Conservation (phyloP, 2,797 vertebrate species). For the Siniperca scherzeri region DNA sequence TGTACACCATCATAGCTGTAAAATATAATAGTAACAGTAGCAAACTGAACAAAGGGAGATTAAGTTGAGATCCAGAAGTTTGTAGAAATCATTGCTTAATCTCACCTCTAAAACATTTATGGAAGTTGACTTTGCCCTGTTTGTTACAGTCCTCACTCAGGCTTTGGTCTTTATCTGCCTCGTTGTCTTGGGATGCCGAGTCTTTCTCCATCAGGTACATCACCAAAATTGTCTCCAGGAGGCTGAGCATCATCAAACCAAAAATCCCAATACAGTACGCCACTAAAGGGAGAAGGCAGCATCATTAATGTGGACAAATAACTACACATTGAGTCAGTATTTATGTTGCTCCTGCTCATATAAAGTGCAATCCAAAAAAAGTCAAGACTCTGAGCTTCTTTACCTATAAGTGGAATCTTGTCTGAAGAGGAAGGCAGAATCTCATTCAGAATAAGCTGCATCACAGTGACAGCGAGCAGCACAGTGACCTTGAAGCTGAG, state of each 20-base stretch:
- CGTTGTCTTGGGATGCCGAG: background rate
- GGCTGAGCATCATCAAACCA: conserved; percentile 81
- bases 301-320: background rate
- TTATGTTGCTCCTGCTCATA: conserved; percentile 55
- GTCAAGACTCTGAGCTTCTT: too few species aligned
- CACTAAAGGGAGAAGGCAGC: conserved; percentile 57
- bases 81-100: background rate
- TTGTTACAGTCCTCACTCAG: conserved; percentile 8
- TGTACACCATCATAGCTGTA: too few species aligned
- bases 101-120: conserved; percentile 31
- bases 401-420: too few species aligned
- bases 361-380: too few species aligned
- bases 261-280: conserved; percentile 85
- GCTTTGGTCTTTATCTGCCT: background rate
- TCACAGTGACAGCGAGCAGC: too few species aligned
- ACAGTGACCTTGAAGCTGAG: too few species aligned
- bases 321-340: background rate
- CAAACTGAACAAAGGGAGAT: background rate
- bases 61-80: too few species aligned
- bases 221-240: conserved; percentile 83
- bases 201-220: conserved; percentile 78
- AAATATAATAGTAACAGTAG: too few species aligned
- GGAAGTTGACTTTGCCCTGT: background rate
- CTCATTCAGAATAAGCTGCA: too few species aligned
- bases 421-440: too few species aligned